These are phyloP conservation scores for Australoheros scitulus DNA, from an alignment of 2,113 vertebrate genomes.

Conservation along the genomic window DNA sequence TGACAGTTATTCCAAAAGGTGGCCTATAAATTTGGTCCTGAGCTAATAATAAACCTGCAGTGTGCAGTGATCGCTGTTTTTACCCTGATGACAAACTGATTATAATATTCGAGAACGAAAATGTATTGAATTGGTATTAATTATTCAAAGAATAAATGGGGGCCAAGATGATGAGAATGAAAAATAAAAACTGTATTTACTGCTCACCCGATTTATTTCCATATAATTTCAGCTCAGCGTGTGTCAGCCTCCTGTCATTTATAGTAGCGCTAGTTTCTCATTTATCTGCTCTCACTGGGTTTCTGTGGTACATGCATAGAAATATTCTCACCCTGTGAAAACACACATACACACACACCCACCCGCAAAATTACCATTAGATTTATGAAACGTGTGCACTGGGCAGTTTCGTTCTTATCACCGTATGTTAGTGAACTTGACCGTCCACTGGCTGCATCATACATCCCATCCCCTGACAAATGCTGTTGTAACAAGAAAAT, in stretches of 20 bases:
- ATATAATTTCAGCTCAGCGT: background rate
- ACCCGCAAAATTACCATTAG: background rate
- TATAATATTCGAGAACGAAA: no score
- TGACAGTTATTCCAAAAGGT: no score
- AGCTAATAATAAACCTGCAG: background rate
- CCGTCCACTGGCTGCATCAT: background rate
- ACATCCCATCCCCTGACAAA: background rate
- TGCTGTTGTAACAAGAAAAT: background rate
- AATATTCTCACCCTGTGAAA: background rate
- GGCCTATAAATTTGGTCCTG: no score
- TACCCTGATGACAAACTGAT: background rate
- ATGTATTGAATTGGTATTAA: background rate
- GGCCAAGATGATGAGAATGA: background rate
- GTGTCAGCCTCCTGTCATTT: background rate
- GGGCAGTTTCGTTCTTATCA: background rate
- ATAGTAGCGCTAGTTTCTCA: background rate
- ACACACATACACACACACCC: background rate
- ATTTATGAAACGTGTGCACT: background rate
- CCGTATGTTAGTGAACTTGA: background rate
- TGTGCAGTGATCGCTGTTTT: background rate
- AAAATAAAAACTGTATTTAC: background rate
- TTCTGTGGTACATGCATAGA: background rate
- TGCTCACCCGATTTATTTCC: background rate
- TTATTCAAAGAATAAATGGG: background rate
- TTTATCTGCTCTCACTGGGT: background rate